Evolutionary conservation across 2,888 invertebrate species (phyloP).

Genomic region (Dynastes hyllus): DNA sequence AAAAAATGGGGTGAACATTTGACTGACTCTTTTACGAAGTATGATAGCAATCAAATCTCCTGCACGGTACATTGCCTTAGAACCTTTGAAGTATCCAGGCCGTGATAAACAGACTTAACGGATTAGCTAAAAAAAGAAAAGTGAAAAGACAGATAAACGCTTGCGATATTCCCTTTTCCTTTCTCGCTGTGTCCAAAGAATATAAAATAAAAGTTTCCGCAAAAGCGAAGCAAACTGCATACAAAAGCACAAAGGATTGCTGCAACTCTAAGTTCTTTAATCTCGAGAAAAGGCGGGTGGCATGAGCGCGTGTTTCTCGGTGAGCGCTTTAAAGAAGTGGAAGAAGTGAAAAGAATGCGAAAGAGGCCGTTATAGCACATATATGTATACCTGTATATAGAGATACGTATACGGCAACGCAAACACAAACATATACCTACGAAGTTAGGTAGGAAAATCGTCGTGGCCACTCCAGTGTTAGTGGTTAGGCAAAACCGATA

Average conservation of each 20-base stretch:
- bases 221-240: slow-evolving; percentile 40
- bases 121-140: slow-evolving; percentile 21
- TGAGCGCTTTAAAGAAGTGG: slow-evolving; percentile 17
- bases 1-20: not conserved
- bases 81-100: slow-evolving; percentile 6
- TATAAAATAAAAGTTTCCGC: slow-evolving; percentile 34
- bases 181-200: slow-evolving; percentile 12
- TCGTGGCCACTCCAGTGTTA: not conserved
- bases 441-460: slow-evolving; percentile 19
- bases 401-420: not conserved
- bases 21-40: not conserved
- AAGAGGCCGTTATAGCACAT: slow-evolving; percentile 1
- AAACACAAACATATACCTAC: slow-evolving; percentile 21
- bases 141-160: slow-evolving; percentile 13
- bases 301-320: slow-evolving; percentile 8
- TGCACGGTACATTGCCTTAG: not conserved
- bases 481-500: slow-evolving; percentile 26
- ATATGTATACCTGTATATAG: not conserved
- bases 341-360: slow-evolving; percentile 14
- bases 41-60: slow-evolving; percentile 13
- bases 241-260: slow-evolving; percentile 41
- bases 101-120: slow-evolving; percentile 17
- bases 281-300: slow-evolving; percentile 28
- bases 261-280: slow-evolving; percentile 45
- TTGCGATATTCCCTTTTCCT: slow-evolving; percentile 15